These are phyloP conservation scores for Synergus umbraculus DNA, from an alignment of 2,888 invertebrate genomes.

Conservation along the genomic window DNA sequence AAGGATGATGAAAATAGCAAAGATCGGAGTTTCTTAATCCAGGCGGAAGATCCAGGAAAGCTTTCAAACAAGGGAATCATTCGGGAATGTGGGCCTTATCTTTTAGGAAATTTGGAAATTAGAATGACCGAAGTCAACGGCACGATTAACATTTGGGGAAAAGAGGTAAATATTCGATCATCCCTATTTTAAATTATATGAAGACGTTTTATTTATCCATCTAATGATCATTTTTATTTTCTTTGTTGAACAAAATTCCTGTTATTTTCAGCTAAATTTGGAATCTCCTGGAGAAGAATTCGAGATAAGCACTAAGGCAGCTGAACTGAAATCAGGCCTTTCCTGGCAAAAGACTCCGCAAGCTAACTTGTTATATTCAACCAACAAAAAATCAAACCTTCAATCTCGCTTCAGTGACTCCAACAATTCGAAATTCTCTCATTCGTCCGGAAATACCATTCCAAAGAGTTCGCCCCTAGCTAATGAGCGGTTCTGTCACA, in stretches of 20 bases:
- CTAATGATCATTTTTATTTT: no score
- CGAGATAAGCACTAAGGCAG: constrained; percentile 42
- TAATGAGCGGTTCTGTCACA: not conserved
- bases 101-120: constrained; percentile 72
- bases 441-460: not conserved
- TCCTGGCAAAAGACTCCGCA: constrained; percentile 62
- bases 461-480: not conserved
- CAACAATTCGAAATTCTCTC: constrained; percentile 32
- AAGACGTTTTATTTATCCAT: not conserved
- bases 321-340: constrained; percentile 53
- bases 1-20: constrained; percentile 67
- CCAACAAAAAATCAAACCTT: not conserved
- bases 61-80: constrained; percentile 53
- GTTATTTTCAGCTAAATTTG: constrained; percentile 13
- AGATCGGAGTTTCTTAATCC: constrained; percentile 72
- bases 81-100: constrained; percentile 74
- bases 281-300: constrained; percentile 13
- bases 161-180: constrained; percentile 62
- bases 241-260: no score
- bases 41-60: constrained; percentile 58
- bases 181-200: constrained; percentile 14
- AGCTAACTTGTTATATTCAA: constrained; percentile 41
- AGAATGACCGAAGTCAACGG: constrained; percentile 74
- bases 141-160: constrained; percentile 75
- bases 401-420: constrained; percentile 40